Base-by-base conservation (phyloP, 2,888 invertebrate species). In the Bibio marci region DNA sequence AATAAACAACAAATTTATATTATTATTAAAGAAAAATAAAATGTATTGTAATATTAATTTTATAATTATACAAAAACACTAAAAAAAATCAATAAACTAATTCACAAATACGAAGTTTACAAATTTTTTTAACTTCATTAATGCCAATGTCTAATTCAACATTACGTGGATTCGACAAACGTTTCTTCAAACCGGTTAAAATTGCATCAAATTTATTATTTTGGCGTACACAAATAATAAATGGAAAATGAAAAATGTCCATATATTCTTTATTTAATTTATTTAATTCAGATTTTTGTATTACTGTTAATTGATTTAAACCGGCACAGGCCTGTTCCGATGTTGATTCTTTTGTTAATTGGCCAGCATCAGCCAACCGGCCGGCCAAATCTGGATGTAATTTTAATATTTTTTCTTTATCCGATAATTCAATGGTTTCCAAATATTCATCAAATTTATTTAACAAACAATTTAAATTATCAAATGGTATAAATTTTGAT, bases 91-190 rank as follows among this genome's bases (percentile, higher is more conserved):
- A n/a, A n/a, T n/a, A n/a, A n/a, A n/a, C n/a, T 44, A 73, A 57
- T 47, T 71, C 69, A 17, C 63, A 51, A 41, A 77, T 67, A 45
- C 76, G 63, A 22, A 73, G 55, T 48, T 62, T 67, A 48, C 71
- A 70, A 45, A 78, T 78, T 59, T 77, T 77, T 54, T 76, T 76
- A 1, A 78, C 75, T 62, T 78, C 76, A 41, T 66, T 62, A 33
- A 76, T 69, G 15, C 71, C 73, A 31, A 56, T 67, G 3, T 52
- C 49, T 3, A 76, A 58, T 60, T 79, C 78, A 35, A 61, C 53
- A 14, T 69, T 64, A 26, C 51, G 52, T 1, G 62, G 55, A 51
- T 74, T 76, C 31, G 65, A 55, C 41, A 70, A 61, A 30, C 77
- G 62, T 2, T 46, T 49, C 45, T 68, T 59, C 5, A 79, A 59